Conservation (phyloP, 2,888 invertebrate species). For the Cephus sareptanus region DNA sequence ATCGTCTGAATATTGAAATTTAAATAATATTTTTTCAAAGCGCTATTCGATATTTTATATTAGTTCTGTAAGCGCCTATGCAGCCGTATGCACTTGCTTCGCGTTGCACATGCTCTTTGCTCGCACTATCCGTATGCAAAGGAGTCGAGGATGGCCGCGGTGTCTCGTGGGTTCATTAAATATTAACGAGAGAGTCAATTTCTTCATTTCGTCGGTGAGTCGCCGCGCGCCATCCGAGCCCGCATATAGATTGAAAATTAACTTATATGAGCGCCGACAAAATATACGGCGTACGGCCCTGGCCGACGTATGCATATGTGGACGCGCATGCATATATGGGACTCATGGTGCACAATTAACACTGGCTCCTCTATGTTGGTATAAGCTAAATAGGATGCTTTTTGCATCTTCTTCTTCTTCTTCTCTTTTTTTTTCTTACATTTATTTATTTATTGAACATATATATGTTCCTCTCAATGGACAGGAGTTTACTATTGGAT, state of each 20-base stretch:
- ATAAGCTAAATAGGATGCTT: slow-evolving; percentile 48
- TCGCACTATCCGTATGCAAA: slow-evolving; percentile 6
- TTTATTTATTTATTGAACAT: too few relatives aligned
- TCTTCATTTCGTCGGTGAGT: slow-evolving; percentile 65
- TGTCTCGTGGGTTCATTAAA: slow-evolving; percentile 63
- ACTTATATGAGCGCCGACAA: slow-evolving; percentile 66
- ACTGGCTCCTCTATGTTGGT: slow-evolving; percentile 47
- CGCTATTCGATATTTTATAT: too few relatives aligned
- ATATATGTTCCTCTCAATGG: too few relatives aligned
- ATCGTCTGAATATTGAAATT: too few relatives aligned
- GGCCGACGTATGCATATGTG: slow-evolving; percentile 8
- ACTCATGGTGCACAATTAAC: slow-evolving; percentile 57
- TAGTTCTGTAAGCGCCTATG: too few relatives aligned
- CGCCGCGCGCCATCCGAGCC: slow-evolving; percentile 58
- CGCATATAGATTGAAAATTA: slow-evolving; percentile 67
- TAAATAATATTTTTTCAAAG: too few relatives aligned
- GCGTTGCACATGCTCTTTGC: not conserved
- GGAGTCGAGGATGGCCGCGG: slow-evolving; percentile 27
- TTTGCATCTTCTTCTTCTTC: slow-evolving; percentile 9
- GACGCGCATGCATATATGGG: slow-evolving; percentile 49
- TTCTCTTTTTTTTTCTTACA: too few relatives aligned
- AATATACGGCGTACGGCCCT: slow-evolving; percentile 54
- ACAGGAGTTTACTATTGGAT: too few relatives aligned
- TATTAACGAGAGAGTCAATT: slow-evolving; percentile 65
- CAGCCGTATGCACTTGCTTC: too few relatives aligned